Evolutionary conservation across 2,888 invertebrate genomes (phyloP).

Genomic region (Emmelina monodactyla): DNA sequence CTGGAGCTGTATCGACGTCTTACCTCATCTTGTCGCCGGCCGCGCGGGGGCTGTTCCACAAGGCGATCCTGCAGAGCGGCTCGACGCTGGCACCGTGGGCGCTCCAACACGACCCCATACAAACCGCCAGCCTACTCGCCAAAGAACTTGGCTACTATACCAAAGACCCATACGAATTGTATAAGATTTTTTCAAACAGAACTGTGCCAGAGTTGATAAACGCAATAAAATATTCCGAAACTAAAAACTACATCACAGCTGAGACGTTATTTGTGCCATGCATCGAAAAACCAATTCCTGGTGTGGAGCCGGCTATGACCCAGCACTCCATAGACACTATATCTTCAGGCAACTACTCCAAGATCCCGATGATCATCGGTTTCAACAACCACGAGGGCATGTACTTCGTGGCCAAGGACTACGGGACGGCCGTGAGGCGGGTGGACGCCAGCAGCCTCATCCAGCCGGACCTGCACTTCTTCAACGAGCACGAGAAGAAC

Average conservation of each 20-base stretch:
- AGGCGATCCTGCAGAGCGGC: constrained; percentile 45
- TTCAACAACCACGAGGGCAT: constrained; percentile 36
- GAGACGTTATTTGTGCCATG: constrained; percentile 32
- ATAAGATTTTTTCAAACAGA: constrained; percentile 31
- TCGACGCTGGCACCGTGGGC: constrained; percentile 39
- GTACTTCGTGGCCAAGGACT: constrained; percentile 31
- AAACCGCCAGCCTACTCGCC: constrained; percentile 34
- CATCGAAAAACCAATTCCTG: constrained; percentile 32
- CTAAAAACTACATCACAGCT: constrained; percentile 3
- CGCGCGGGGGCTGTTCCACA: constrained; percentile 45
- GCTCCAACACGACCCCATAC: constrained; percentile 35
- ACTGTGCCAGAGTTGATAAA: constrained; percentile 30
- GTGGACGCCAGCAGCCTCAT: constrained; percentile 28
- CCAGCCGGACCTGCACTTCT: constrained; percentile 30
- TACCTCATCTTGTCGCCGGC: constrained; percentile 40
- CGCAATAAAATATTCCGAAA: background rate
- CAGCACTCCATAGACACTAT: constrained; percentile 32
- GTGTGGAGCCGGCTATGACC: constrained; percentile 39
- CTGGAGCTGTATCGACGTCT: constrained; percentile 41
- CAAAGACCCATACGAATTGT: constrained; percentile 32
- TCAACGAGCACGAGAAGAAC: constrained; percentile 20
- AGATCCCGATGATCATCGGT: constrained; percentile 45
- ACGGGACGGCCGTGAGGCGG: constrained; percentile 26
- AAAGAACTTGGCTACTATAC: constrained; percentile 33
- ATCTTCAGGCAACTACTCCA: constrained; percentile 30